phyloP scores from a whole-genome alignment of 2,888 invertebrate genomes.

The Papilio demoleus region DNA sequence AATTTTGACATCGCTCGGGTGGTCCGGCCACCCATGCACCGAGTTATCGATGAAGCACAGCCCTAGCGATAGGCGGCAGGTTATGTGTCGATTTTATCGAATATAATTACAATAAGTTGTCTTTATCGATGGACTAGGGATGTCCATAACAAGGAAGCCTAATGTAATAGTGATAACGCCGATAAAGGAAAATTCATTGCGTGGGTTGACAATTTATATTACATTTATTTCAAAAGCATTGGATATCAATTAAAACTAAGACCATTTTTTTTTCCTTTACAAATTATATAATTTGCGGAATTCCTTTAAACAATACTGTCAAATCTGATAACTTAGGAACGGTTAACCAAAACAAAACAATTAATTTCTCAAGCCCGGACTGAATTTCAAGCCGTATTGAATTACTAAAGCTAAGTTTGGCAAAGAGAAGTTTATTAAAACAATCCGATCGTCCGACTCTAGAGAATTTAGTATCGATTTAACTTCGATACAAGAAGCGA shows the following conservation, averaged over 20 bases:
- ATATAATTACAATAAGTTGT: constrained; percentile 71
- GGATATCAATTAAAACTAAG: background rate
- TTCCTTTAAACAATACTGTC: background rate
- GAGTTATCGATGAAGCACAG: constrained; percentile 63
- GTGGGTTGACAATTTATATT: constrained; percentile 25
- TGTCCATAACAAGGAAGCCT: constrained; percentile 64
- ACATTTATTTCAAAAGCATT: background rate
- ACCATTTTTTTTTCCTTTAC: no score
- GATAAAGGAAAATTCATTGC: constrained; percentile 45
- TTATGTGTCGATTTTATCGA: constrained; percentile 70
- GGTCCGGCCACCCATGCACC: constrained; percentile 66
- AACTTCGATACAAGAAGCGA: constrained; percentile 44
- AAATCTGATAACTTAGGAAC: background rate
- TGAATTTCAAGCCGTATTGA: constrained; percentile 17
- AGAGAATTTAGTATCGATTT: constrained; percentile 46
- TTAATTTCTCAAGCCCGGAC: constrained; percentile 1
- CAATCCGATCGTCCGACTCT: constrained; percentile 18
- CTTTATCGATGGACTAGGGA: constrained; percentile 59
- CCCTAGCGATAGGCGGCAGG: constrained; percentile 64
- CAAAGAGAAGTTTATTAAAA: constrained; percentile 14
- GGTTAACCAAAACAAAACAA: constrained; percentile 20
- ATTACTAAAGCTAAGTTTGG: constrained; percentile 25
- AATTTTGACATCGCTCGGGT: constrained; percentile 54
- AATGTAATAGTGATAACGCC: constrained; percentile 59
- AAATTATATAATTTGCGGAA: background rate